Base-by-base conservation (phyloP, 1,140 invertebrate genomes). In the Harlomillsia oculata region DNA sequence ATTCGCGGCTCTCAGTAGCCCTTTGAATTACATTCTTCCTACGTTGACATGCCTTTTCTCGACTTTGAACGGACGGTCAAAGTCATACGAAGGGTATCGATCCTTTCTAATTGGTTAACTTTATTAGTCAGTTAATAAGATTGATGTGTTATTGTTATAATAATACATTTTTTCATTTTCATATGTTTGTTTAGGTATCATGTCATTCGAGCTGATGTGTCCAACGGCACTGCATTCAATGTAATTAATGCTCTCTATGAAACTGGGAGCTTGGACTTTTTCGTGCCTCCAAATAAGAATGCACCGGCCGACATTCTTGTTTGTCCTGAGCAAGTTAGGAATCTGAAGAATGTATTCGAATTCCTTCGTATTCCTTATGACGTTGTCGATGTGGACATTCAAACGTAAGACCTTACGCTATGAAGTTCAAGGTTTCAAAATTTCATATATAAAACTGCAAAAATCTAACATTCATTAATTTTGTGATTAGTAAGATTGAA, bases 11-110 rank as follows among this genome's bases (percentile, higher is more conserved):
- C 3, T 26, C 28, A 25, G 9, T 8, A 20, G 18, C 39, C 37
- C 3, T 37, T n/a, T 53, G 0, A 41, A 20, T 14, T 53, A 46
- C 6, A 37, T 57, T 25, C 26, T 62, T n/a, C 60, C 60, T 0
- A 55, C 56, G 0, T 26, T 62, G 2, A 53, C 60, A 8, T 62
- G 60, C 28, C 20, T 62, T 13, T 62, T 59, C 21, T 62, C 60
- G 25, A 51, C 46, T 40, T 18, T 59, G 3, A 58, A 30, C n/a
- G 56, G 32, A 13, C 41, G 51, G 3, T 14, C 11, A n/a, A 51
- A 39, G 28, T 23, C 4, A 2, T 62, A 59, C 21, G 37, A 55
- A n/a, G 51, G 52, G 53, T 61, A 25, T 48, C n/a, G 3, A 30
- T 6, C n/a, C 14, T 30, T 46, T 46, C 20, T 20, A 30, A 20